These are phyloP conservation scores for Ormyrus nitidulus DNA, from an alignment of 2,888 invertebrate species.

Conservation along the genomic window DNA sequence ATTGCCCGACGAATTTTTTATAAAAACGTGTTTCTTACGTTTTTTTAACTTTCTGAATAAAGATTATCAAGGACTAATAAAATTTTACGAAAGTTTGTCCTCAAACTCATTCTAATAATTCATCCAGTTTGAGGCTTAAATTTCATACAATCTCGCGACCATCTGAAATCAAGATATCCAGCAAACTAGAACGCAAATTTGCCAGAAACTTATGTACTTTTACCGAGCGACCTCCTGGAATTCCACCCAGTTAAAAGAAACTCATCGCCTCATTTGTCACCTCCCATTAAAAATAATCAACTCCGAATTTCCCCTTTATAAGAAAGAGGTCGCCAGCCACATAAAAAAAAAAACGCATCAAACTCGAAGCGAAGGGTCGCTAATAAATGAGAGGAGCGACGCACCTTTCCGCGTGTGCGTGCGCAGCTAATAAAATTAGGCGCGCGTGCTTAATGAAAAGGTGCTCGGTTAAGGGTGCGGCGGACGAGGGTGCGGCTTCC, in stretches of 20 bases:
- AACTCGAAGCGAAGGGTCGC: background rate
- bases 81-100: background rate
- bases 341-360: background rate
- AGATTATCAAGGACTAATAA: background rate
- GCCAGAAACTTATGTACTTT: background rate
- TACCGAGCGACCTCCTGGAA: background rate
- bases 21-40: background rate
- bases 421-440: background rate
- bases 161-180: no score
- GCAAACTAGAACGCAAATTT: background rate
- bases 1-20: background rate
- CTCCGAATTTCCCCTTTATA: background rate
- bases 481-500: no score
- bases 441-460: background rate
- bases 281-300: background rate
- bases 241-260: background rate
- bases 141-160: no score
- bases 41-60: background rate
- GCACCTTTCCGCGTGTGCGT: background rate
- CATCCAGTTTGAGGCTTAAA: no score
- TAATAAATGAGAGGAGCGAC: background rate
- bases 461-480: no score
- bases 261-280: background rate
- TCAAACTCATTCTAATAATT: no score
- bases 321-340: slow-evolving; percentile 3